Evolutionary conservation across 1,140 invertebrate genomes (phyloP).

Genomic region (Heliconius melpomene): DNA sequence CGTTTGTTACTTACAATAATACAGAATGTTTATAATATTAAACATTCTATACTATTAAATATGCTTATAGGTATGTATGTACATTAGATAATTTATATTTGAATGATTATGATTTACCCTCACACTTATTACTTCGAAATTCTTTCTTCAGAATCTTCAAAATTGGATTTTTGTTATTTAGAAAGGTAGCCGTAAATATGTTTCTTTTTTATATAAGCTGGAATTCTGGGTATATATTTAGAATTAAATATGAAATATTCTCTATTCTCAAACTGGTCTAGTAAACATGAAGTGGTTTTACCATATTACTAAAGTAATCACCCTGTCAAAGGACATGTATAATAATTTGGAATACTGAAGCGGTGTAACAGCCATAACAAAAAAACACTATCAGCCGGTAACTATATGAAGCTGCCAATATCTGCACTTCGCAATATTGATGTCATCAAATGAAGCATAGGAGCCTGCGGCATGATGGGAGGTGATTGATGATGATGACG

Average conservation of each 20-base stretch:
- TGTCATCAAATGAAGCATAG: constrained; percentile 55
- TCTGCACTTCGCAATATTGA: constrained; percentile 32
- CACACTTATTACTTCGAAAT: too few species aligned
- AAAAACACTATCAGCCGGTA: constrained; percentile 1
- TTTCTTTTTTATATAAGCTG: too few species aligned
- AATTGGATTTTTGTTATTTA: too few species aligned
- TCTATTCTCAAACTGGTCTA: too few species aligned
- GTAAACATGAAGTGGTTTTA: not conserved
- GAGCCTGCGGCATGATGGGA: constrained; percentile 51
- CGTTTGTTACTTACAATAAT: not conserved
- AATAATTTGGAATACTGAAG: not conserved
- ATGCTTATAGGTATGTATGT: too few species aligned
- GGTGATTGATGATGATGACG: constrained; percentile 71
- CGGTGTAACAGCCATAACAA: not conserved
- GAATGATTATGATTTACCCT: too few species aligned
- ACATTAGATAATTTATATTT: too few species aligned
- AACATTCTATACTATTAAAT: too few species aligned
- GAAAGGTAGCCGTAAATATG: too few species aligned
- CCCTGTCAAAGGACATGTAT: not conserved
- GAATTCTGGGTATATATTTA: too few species aligned
- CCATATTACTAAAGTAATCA: not conserved
- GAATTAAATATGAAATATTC: too few species aligned
- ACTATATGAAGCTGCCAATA: constrained; percentile 37
- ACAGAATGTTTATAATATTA: not conserved
- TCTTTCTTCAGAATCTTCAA: too few species aligned